Conservation (phyloP, 1,140 invertebrate species). For the Venturia canescens region DNA sequence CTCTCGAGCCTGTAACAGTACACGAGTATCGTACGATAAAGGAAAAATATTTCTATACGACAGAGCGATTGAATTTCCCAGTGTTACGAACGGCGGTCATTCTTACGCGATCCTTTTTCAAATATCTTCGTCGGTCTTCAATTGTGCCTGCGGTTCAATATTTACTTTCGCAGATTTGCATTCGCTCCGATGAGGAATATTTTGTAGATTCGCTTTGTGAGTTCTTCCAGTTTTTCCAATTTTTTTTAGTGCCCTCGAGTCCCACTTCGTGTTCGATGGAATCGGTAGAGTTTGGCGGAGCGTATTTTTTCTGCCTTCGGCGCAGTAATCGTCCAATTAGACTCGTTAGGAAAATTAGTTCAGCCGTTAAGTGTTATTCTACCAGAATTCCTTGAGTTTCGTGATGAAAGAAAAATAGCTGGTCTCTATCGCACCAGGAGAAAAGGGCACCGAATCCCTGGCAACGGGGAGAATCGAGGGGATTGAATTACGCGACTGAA, state of each 20-base stretch:
- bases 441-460: neutral
- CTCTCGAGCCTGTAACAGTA: no score
- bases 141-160: neutral
- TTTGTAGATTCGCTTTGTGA: no score
- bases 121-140: neutral
- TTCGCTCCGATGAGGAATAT: neutral
- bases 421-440: neutral
- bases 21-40: no score
- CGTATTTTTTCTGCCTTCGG: neutral
- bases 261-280: no score
- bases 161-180: neutral
- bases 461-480: neutral
- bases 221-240: no score
- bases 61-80: no score
- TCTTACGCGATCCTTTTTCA: neutral
- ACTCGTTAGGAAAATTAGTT: neutral
- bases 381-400: neutral
- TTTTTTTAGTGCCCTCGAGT: no score
- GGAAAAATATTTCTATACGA: no score
- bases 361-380: neutral
- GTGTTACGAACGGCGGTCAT: no score
- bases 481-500: conserved; percentile 11
- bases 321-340: neutral
- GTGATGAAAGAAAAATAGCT: neutral
- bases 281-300: neutral